These are phyloP conservation scores for Odontocolon sp. DNA, from an alignment of 2,888 invertebrate genomes.

Conservation along the genomic window DNA sequence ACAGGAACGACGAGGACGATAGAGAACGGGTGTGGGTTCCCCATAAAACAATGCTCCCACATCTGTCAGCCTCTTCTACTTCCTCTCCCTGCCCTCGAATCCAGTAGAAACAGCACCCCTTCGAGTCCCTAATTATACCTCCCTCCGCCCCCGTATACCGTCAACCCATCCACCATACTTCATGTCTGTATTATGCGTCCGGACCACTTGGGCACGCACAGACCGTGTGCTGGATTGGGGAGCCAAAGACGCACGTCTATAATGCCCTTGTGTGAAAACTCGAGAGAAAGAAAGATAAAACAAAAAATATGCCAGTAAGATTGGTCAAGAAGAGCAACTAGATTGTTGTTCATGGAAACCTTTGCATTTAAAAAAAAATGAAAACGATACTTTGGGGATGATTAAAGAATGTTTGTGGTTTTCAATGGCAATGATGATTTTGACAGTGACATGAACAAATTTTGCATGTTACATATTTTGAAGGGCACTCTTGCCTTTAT, in stretches of 20 bases:
- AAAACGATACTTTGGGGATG: no score
- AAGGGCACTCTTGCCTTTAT: no score
- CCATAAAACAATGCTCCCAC: constrained; percentile 81
- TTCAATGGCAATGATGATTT: no score
- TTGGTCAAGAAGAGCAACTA: constrained; percentile 75
- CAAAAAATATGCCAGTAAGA: constrained; percentile 66
- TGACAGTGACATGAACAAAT: no score
- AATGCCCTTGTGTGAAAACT: constrained; percentile 63
- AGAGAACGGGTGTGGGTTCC: constrained; percentile 70
- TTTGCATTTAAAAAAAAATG: no score
- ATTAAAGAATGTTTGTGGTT: no score
- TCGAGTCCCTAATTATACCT: constrained; percentile 80
- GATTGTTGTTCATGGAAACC: no score
- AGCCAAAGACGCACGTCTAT: constrained; percentile 72
- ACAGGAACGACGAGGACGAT: constrained; percentile 42
- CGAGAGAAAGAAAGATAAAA: constrained; percentile 40
- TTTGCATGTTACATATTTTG: no score
- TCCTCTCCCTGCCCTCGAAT: constrained; percentile 70
- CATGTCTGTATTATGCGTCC: constrained; percentile 79
- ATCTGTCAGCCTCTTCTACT: constrained; percentile 81
- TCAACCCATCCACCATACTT: constrained; percentile 59
- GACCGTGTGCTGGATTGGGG: constrained; percentile 61
- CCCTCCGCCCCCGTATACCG: constrained; percentile 62
- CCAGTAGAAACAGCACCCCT: no score
- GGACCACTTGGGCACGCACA: constrained; percentile 81